Evolutionary conservation across 2,797 vertebrate species (phyloP).

Genomic region (Cyprinodon diabolis): DNA sequence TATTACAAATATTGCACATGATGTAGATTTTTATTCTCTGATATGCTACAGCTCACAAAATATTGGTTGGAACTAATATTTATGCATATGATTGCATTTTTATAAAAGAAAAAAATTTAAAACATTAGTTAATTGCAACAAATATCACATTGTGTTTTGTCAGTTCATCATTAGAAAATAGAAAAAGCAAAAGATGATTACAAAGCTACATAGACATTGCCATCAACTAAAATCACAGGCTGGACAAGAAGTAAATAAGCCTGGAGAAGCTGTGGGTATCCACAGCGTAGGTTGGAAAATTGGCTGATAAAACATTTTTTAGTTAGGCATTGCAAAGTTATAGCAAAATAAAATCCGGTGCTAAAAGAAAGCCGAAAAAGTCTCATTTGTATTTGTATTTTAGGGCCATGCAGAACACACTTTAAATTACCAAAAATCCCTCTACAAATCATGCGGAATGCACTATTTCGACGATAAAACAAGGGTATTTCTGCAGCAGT

Average conservation of each 20-base stretch:
- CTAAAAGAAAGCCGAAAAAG: no score
- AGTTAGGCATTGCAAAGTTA: not conserved
- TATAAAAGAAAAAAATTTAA: not conserved
- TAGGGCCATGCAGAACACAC: no score
- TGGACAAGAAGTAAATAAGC: not conserved
- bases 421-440: no score
- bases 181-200: not conserved
- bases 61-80: no score
- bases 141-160: not conserved
- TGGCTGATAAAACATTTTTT: not conserved
- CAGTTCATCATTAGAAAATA: not conserved
- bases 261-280: not conserved
- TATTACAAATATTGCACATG: not conserved
- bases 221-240: not conserved
- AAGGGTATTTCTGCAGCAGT: not conserved
- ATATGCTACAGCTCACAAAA: not conserved
- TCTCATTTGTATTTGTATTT: no score
- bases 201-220: not conserved
- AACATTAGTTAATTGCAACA: not conserved
- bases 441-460: no score
- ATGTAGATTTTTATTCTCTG: not conserved
- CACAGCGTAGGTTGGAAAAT: not conserved
- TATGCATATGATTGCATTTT: no score
- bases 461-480: not conserved
- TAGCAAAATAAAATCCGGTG: no score